Evolutionary conservation across 1,140 invertebrate genomes (phyloP).

Genomic region (Hirudo medicinalis): DNA sequence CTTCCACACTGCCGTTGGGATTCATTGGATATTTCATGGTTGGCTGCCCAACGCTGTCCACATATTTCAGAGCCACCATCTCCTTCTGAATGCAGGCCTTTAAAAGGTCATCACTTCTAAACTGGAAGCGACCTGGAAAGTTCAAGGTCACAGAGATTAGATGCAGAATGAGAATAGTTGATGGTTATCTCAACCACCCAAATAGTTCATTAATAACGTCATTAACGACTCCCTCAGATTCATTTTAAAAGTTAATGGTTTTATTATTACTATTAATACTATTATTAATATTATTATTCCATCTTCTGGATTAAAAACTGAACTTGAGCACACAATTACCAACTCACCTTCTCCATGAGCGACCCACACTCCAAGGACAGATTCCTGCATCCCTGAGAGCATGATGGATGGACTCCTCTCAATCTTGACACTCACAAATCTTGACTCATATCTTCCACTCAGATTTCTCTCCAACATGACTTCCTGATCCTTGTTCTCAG

Average conservation of each 20-base stretch:
- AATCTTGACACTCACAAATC: constrained; percentile 72
- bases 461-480: constrained; percentile 69
- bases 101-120: constrained; percentile 44
- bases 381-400: constrained; percentile 70
- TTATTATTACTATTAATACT: too few relatives aligned
- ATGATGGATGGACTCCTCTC: constrained; percentile 60
- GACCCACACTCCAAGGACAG: constrained; percentile 78
- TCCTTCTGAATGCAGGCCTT: constrained; percentile 48
- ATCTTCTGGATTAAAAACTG: not conserved
- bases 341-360: constrained; percentile 83
- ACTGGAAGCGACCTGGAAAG: constrained; percentile 47
- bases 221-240: too few relatives aligned
- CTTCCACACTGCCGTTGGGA: constrained; percentile 68
- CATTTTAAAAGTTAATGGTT: too few relatives aligned
- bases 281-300: too few relatives aligned
- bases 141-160: constrained; percentile 15
- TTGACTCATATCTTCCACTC: constrained; percentile 78
- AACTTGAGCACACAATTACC: not conserved
- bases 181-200: too few relatives aligned
- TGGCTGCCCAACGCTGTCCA: constrained; percentile 60
- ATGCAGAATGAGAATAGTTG: too few relatives aligned
- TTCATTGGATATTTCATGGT: constrained; percentile 79
- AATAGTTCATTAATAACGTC: too few relatives aligned
- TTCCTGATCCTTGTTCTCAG: constrained; percentile 41
- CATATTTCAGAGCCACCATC: constrained; percentile 64